Conservation (phyloP, 2,113 vertebrate genomes). For the Spermophilus dauricus region DNA sequence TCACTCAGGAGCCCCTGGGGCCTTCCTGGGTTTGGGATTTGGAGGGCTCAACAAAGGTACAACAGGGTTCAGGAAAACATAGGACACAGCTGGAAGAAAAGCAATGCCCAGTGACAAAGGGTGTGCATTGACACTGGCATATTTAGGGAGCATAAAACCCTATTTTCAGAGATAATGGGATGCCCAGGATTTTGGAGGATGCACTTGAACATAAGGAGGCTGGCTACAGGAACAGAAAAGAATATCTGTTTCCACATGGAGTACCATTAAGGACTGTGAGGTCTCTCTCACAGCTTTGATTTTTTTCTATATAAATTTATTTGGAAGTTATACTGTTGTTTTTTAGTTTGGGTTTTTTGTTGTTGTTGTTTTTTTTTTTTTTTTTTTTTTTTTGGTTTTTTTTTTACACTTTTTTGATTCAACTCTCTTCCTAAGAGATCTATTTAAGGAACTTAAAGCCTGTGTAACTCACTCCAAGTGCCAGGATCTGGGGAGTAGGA, state of each 20-base stretch:
- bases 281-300: background rate
- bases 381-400: background rate
- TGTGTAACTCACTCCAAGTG: background rate
- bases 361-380: background rate
- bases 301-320: background rate
- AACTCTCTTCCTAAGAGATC: background rate
- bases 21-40: constrained; percentile 66
- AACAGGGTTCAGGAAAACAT: background rate
- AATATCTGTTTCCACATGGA: background rate
- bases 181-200: constrained; percentile 24
- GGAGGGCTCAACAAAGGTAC: constrained; percentile 65
- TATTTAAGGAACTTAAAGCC: background rate
- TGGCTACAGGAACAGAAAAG: background rate
- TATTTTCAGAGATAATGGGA: constrained; percentile 38
- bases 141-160: background rate
- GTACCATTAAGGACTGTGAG: background rate
- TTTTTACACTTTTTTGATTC: background rate
- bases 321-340: background rate
- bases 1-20: constrained; percentile 70
- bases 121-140: background rate
- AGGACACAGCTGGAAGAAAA: constrained; percentile 26
- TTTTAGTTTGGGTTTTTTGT: background rate
- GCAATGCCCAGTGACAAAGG: background rate
- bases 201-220: background rate
- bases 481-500: background rate